Percentiles rank a stretch among this genome's conserved stretches.
Conservation (phyloP, 2,888 invertebrate species). For the Anoncus sp. region DNA sequence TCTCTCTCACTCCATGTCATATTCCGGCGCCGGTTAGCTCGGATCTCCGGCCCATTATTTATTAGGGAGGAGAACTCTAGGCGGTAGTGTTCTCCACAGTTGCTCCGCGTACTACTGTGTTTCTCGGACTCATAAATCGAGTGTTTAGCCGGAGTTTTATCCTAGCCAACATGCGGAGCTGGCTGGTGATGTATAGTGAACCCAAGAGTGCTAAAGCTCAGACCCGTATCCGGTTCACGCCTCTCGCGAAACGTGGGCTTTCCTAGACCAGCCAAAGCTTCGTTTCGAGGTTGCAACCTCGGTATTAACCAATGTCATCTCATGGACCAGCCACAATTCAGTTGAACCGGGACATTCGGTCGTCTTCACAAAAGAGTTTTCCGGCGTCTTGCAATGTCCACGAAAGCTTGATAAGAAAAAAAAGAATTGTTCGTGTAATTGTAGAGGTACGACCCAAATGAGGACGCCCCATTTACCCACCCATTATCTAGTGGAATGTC, state of each 20-base stretch:
- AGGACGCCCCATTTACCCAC: not conserved
- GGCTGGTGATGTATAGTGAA: constrained; percentile 48
- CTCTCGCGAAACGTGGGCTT: constrained; percentile 43
- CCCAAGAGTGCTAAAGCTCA: constrained; percentile 52
- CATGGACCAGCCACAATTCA: constrained; percentile 7
- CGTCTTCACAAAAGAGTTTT: not conserved
- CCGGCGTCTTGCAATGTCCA: not conserved
- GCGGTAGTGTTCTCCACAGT: constrained; percentile 43
- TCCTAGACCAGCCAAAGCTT: constrained; percentile 30
- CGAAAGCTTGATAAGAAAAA: not conserved
- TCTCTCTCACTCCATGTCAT: constrained; percentile 18
- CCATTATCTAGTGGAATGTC: not conserved
- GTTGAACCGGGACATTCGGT: not conserved
- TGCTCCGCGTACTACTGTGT: constrained; percentile 25
- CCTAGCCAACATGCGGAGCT: constrained; percentile 31
- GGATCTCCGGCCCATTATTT: constrained; percentile 70
- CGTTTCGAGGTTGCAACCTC: not conserved
- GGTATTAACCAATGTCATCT: constrained; percentile 13
- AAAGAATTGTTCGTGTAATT: not conserved
- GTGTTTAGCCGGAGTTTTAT: constrained; percentile 65
- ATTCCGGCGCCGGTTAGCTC: constrained; percentile 58
- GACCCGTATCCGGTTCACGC: constrained; percentile 52
- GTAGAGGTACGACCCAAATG: no score
- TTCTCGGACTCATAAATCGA: constrained; percentile 69
- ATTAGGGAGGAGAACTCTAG: constrained; percentile 63